A percentile compares a stretch with the other conserved stretches of the same genome.
These are phyloP conservation scores for Drosophila eugracilis DNA, from an alignment of 1,140 invertebrate species.

Conservation along the genomic window DNA sequence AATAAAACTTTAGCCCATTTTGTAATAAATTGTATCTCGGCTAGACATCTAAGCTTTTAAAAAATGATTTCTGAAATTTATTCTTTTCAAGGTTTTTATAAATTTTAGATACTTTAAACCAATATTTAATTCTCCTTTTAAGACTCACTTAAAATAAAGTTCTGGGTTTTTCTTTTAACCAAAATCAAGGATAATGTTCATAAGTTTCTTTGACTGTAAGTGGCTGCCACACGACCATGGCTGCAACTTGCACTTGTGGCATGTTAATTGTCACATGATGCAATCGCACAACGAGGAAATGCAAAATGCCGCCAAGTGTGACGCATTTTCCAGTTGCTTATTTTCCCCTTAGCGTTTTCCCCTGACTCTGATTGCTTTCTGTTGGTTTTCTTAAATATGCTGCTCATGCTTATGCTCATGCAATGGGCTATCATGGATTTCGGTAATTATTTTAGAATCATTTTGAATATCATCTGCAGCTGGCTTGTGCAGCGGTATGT, in stretches of 20 bases:
- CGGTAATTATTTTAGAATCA: conserved; percentile 76
- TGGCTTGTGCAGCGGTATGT: conserved; percentile 51
- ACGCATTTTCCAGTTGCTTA: conserved; percentile 63
- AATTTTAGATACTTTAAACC: neutral
- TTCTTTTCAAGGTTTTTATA: neutral
- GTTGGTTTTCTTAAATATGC: conserved; percentile 33
- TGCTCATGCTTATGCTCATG: conserved; percentile 57
- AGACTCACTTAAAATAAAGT: neutral
- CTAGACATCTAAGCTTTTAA: too few species aligned
- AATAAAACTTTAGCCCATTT: too few species aligned
- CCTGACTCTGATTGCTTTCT: conserved; percentile 3
- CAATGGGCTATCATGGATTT: conserved; percentile 53
- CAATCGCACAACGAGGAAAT: conserved; percentile 81
- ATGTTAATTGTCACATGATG: conserved; percentile 80
- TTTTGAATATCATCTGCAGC: conserved; percentile 64
- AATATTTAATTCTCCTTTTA: neutral
- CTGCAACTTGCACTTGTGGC: conserved; percentile 66
- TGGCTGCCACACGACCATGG: conserved; percentile 28
- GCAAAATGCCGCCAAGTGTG: conserved; percentile 76
- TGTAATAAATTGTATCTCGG: too few species aligned
- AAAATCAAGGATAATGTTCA: neutral
- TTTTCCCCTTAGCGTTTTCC: conserved; percentile 46
- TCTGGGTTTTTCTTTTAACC: neutral
- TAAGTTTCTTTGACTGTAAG: conserved; percentile 24
- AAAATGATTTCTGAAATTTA: too few species aligned